Conservation (phyloP, 2,888 invertebrate species). For the Gari tellinella region DNA sequence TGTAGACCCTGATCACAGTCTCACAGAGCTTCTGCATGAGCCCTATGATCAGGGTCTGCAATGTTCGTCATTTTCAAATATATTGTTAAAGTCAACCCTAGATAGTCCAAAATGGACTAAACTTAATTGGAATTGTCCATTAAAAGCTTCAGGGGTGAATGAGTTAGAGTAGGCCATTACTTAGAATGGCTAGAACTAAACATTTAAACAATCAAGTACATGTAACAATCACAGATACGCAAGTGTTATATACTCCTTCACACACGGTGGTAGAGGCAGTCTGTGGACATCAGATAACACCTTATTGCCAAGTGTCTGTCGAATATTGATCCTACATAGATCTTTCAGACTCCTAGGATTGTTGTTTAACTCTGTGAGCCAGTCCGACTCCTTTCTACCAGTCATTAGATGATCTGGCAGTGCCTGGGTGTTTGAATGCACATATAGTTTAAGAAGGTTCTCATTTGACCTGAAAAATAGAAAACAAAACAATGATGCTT, state of each 20-base stretch:
- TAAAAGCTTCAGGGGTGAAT: no score
- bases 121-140: no score
- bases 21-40: no score
- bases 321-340: slow-evolving; percentile 60
- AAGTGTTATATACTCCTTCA: slow-evolving; percentile 63
- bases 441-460: slow-evolving; percentile 57
- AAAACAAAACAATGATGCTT: no score
- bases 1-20: no score
- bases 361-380: slow-evolving; percentile 57
- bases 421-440: slow-evolving; percentile 63
- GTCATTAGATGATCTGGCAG: slow-evolving; percentile 49
- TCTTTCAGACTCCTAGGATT: slow-evolving; percentile 61
- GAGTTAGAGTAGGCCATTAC: no score
- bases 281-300: slow-evolving; percentile 45
- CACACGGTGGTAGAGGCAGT: slow-evolving; percentile 55
- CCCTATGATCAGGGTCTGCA: no score
- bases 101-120: no score
- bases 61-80: no score
- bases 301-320: slow-evolving; percentile 65
- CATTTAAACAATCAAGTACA: no score
- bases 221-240: slow-evolving; percentile 16
- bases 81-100: no score
- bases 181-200: no score
- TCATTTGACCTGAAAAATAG: slow-evolving; percentile 45
- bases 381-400: slow-evolving; percentile 51